Conservation (phyloP, 2,113 vertebrate species). For the Carassius carassius region DNA sequence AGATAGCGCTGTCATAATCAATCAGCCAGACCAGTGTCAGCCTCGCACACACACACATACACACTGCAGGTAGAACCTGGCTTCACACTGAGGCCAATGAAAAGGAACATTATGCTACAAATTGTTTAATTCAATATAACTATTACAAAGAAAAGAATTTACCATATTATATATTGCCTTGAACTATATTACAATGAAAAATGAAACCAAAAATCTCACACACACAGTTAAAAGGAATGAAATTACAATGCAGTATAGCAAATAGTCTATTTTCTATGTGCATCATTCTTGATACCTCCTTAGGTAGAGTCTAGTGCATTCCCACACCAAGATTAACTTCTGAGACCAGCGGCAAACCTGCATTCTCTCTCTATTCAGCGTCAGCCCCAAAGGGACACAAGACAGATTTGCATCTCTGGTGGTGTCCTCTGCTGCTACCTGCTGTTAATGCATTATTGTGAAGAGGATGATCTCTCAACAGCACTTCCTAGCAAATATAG, state of each 20-base stretch:
- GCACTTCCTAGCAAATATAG: conserved; percentile 39
- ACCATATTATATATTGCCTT: not conserved
- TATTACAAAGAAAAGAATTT: not conserved
- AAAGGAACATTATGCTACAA: not conserved
- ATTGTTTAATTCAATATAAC: not conserved
- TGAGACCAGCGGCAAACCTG: conserved; percentile 68
- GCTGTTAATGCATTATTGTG: conserved; percentile 79
- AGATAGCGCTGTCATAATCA: conserved; percentile 81
- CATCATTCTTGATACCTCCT: conserved; percentile 27
- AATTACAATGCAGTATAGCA: not conserved
- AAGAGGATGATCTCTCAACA: conserved; percentile 74
- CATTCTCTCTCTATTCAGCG: conserved; percentile 70
- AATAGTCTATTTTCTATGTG: conserved; percentile 4
- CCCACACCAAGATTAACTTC: conserved; percentile 72
- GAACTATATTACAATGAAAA: not conserved
- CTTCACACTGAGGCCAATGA: conserved; percentile 4
- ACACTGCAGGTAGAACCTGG: conserved; percentile 17
- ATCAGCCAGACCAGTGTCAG: conserved; percentile 76
- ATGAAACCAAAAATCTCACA: not conserved
- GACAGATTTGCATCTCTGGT: conserved; percentile 79
- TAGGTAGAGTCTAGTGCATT: conserved; percentile 44
- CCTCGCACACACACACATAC: conserved; percentile 58
- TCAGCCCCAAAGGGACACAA: conserved; percentile 78
- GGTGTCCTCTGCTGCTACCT: conserved; percentile 69
- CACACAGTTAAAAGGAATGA: not conserved